Conservation (phyloP, 2,113 vertebrate genomes). For the Zosterops borbonicus region DNA sequence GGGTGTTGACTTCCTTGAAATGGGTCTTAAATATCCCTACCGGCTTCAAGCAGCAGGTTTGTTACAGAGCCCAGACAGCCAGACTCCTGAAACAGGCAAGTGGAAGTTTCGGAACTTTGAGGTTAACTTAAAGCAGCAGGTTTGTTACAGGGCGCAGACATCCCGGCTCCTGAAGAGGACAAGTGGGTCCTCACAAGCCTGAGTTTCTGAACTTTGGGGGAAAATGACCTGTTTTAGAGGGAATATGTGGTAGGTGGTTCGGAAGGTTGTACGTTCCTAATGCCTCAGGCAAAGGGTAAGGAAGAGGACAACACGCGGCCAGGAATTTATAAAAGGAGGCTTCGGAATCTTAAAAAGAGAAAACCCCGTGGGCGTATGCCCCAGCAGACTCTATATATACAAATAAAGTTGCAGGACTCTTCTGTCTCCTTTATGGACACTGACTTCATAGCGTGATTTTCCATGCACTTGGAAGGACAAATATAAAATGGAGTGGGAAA, state of each 20-base stretch:
- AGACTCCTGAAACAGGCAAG: neutral
- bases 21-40: no score
- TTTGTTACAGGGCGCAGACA: neutral
- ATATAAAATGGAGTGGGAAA: neutral
- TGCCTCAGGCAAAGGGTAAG: no score
- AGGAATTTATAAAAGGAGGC: neutral
- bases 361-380: rapidly evolving
- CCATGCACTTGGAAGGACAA: rapidly evolving
- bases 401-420: neutral
- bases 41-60: neutral
- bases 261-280: neutral
- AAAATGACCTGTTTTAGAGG: neutral
- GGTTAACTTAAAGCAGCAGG: neutral
- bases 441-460: neutral
- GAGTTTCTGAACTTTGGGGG: neutral
- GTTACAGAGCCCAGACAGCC: neutral
- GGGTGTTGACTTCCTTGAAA: neutral
- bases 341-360: neutral
- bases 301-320: rapidly evolving
- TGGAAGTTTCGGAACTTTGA: neutral
- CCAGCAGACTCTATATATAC: neutral
- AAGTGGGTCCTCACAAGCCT: neutral
- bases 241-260: rapidly evolving
- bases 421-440: neutral
- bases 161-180: no score